Evolutionary conservation across 1,140 invertebrate genomes (phyloP), one percentile per base, ranked within the genome.

Genomic region (Mya arenaria): DNA sequence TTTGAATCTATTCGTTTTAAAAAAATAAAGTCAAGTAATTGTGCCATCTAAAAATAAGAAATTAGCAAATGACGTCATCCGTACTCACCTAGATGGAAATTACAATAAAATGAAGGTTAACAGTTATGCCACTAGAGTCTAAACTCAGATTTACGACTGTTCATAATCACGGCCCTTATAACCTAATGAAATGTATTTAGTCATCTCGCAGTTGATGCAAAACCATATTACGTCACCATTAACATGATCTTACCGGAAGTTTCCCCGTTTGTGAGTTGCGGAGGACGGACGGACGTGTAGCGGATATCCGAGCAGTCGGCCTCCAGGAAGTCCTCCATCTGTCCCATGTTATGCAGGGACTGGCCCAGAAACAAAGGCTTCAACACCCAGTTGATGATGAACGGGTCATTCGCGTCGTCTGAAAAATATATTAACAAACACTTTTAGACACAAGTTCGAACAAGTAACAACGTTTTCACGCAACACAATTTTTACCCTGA

Each of bases 211-310:
- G n/a, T n/a, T n/a, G n/a, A n/a, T n/a, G n/a, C n/a, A n/a, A n/a
- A n/a, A n/a, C n/a, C n/a, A n/a, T n/a, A n/a, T n/a, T n/a, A n/a
- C n/a, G n/a, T n/a, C n/a, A n/a, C n/a, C 39, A n/a, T n/a, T n/a
- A n/a, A n/a, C n/a, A n/a, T n/a, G n/a, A 36, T 68, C 66, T 56
- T 75, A 88, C 86, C 87, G 56, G 73, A 72, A 17, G 63, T 17
- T 17, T 82, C 68, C 17, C 48, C n/a, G 48, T 88, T 86, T 19
- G 41, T 80, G 3, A 92, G 87, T 23, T 87, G 85, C 6, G 90
- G 88, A 0, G 91, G 90, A 39, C 90, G 82, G 10, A 92, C 91
- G n/a, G 91, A 87, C 0, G 92, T 92, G 79, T 89, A 92, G 82
- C 89, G 84, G 39, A 92, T 83, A 75, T 91, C 91, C 3, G 32